These are phyloP conservation scores for Chionoecetes opilio DNA, from an alignment of 1,140 invertebrate genomes.

Conservation along the genomic window DNA sequence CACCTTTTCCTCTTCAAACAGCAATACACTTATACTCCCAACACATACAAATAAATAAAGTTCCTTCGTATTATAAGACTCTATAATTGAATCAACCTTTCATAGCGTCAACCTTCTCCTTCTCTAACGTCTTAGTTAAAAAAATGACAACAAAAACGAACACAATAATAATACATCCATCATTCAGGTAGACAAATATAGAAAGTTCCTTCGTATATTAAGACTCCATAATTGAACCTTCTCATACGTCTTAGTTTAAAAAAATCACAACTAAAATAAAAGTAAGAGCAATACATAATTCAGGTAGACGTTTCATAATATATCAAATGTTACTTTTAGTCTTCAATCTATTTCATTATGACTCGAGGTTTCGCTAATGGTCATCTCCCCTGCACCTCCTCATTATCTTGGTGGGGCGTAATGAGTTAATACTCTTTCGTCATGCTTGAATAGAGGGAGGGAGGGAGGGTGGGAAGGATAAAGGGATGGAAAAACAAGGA, in stretches of 20 bases:
- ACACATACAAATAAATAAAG: too few relatives aligned
- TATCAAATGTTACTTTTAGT: not conserved
- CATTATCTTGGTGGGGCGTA: not conserved
- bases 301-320: not conserved
- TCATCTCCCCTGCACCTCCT: not conserved
- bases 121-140: too few relatives aligned
- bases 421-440: conserved; percentile 10
- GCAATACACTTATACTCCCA: too few relatives aligned
- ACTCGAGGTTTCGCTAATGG: not conserved
- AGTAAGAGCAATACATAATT: not conserved
- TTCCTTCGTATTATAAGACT: too few relatives aligned
- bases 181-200: too few relatives aligned
- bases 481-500: not conserved
- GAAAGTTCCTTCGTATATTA: too few relatives aligned
- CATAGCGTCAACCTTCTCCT: too few relatives aligned
- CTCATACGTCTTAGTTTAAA: not conserved
- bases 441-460: not conserved
- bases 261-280: too few relatives aligned
- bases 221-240: not conserved
- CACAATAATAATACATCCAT: too few relatives aligned
- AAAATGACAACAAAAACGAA: too few relatives aligned
- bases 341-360: not conserved
- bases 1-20: too few relatives aligned
- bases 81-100: too few relatives aligned
- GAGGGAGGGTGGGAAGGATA: not conserved